Percentiles rank a stretch among this genome's conserved stretches.
Conservation (phyloP, 2,888 invertebrate species). For the Ophion obscuratus region DNA sequence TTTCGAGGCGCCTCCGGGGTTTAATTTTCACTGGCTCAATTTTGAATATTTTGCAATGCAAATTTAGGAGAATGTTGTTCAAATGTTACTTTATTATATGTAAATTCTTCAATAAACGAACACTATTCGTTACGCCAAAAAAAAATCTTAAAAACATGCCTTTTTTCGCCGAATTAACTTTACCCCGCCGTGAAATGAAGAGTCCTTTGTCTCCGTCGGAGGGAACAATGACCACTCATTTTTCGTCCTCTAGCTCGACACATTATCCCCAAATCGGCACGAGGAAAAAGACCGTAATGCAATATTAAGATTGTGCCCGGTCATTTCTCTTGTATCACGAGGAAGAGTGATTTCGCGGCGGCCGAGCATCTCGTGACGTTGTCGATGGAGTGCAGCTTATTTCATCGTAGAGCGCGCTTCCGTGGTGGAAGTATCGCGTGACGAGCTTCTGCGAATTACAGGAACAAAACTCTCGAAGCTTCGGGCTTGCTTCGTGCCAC, state of each 20-base stretch:
- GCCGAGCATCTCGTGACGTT: conserved; percentile 5
- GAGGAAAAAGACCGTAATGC: not conserved
- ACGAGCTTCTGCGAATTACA: conserved; percentile 62
- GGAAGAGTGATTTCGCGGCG: conserved; percentile 17
- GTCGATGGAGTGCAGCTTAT: conserved; percentile 35
- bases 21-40: too few relatives aligned
- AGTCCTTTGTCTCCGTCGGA: not conserved
- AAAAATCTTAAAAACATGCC: too few relatives aligned
- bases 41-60: too few relatives aligned
- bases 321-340: conserved; percentile 5
- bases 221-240: not conserved
- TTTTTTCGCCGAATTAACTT: too few relatives aligned
- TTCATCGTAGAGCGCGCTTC: conserved; percentile 22
- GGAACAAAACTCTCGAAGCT: conserved; percentile 66
- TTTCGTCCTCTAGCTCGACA: not conserved
- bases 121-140: too few relatives aligned
- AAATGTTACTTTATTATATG: too few relatives aligned
- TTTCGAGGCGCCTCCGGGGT: too few relatives aligned
- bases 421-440: conserved; percentile 51
- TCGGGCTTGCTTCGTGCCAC: conserved; percentile 57
- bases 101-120: too few relatives aligned
- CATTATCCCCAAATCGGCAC: not conserved
- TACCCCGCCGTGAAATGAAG: too few relatives aligned
- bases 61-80: too few relatives aligned
- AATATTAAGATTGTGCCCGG: not conserved